Conservation (phyloP, 1,140 invertebrate species). For the Chlorops oryzae region DNA sequence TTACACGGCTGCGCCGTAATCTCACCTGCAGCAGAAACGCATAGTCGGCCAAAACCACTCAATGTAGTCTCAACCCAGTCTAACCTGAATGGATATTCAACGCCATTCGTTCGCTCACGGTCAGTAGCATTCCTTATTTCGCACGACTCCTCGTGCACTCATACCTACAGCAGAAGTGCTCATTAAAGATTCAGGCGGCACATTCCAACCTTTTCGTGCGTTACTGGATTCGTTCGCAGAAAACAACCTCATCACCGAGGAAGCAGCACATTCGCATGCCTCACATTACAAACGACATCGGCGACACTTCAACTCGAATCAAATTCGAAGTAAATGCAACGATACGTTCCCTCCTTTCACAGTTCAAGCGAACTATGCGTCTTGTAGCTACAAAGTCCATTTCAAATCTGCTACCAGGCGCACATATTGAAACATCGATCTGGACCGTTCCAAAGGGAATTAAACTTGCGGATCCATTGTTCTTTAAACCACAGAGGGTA, state of each 20-base stretch:
- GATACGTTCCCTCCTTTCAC: background rate
- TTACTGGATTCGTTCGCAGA: slow-evolving; percentile 11
- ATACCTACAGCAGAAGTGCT: slow-evolving; percentile 12
- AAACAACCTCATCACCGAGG: slow-evolving; percentile 10
- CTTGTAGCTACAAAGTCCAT: slow-evolving; percentile 3
- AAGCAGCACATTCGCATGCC: background rate
- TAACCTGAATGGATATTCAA: too few species aligned
- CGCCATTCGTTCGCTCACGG: too few species aligned
- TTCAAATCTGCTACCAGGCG: background rate
- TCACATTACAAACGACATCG: slow-evolving; percentile 1
- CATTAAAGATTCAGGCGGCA: slow-evolving; percentile 8
- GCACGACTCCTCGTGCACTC: too few species aligned
- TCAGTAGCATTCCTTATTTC: too few species aligned
- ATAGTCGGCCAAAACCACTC: too few species aligned
- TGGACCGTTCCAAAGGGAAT: slow-evolving; percentile 24
- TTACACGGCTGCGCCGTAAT: too few species aligned
- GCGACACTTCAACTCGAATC: background rate
- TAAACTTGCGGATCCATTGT: slow-evolving; percentile 27
- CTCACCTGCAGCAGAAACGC: too few species aligned
- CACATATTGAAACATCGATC: background rate
- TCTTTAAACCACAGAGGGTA: slow-evolving; percentile 20
- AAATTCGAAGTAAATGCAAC: background rate
- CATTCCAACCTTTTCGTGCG: slow-evolving; percentile 8
- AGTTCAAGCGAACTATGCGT: background rate
- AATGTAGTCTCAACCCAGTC: too few species aligned